These are phyloP conservation scores for Deladenus siricidicola DNA, from an alignment of 2,888 invertebrate species.

Conservation along the genomic window DNA sequence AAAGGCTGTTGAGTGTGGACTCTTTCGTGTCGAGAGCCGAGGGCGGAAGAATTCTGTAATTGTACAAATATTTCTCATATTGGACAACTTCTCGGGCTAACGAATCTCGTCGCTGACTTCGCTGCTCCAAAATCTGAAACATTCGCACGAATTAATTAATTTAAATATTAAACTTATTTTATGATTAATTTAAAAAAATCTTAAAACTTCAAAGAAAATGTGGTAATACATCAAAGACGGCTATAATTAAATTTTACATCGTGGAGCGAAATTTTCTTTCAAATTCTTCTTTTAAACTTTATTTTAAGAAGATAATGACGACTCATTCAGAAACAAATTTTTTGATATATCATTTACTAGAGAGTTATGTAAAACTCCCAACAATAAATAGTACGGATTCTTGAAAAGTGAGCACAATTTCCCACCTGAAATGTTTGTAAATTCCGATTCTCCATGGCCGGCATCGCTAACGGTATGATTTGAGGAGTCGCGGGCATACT, in stretches of 20 bases:
- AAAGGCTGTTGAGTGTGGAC: too few species aligned
- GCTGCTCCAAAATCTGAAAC: constrained; percentile 26
- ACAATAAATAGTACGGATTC: neutral
- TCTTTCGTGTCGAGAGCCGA: constrained; percentile 25
- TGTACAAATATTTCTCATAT: constrained; percentile 28
- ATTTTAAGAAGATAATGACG: too few species aligned
- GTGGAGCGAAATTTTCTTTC: too few species aligned
- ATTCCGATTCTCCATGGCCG: constrained; percentile 22
- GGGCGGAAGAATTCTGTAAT: constrained; percentile 28
- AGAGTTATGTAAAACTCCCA: too few species aligned
- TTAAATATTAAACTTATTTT: constrained; percentile 4
- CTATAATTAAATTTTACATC: too few species aligned
- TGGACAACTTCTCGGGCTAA: constrained; percentile 21
- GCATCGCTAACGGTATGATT: constrained; percentile 15
- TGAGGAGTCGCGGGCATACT: constrained; percentile 24
- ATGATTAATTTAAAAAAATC: too few species aligned
- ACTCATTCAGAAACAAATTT: too few species aligned
- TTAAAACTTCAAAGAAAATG: too few species aligned
- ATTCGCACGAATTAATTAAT: neutral
- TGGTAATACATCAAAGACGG: too few species aligned
- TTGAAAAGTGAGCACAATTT: neutral
- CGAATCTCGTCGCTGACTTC: constrained; percentile 18
- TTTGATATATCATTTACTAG: too few species aligned
- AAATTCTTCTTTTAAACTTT: too few species aligned
- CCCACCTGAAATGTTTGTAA: constrained; percentile 22